Base-by-base conservation (phyloP, 2,797 vertebrate genomes). In the Characodon lateralis region DNA sequence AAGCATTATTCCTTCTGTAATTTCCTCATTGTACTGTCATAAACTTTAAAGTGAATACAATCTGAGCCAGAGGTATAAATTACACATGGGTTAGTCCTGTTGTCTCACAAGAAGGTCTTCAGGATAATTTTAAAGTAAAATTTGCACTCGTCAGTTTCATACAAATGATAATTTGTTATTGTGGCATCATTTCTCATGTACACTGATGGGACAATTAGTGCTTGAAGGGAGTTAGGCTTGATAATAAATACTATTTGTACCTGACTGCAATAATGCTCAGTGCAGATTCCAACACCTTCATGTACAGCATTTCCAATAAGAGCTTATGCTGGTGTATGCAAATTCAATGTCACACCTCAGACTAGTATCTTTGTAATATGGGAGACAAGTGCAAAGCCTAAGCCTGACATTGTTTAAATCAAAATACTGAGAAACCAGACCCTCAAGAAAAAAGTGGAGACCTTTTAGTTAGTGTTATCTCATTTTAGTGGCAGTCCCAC, bases 401-500 rank as follows among this genome's bases (percentile, higher is more conserved):
- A n/a, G n/a, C 50, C 28, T 71, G 35, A 24, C 28, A 77, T 55
- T 59, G 26, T 86, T 80, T 59, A 31, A 87, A 39, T 68, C 14
- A 16, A 46, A 76, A 13, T 48, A 8, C 18, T 73, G 63, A 71
- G 8, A 51, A 20, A 50, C 5, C 41, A 65, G 51, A 69, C 0
- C 46, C 39, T 20, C 5, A 1, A 41, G 39, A 13, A 58, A 35
- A 24, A 71, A 24, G 39, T 28, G 20, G 5, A 51, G 63, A 71
- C 20, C 26, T 77, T 71, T 48, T 69, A 22, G 63, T 71, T 39
- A 5, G 51, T 22, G 70, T 88, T 92, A 89, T 91, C 87, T 0
- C 56, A 73, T 59, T 78, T 46, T 84, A 66, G 87, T 77, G 80
- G 81, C 59, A 72, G 92, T 82, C 88, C 89, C 91, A 77, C 89